Conservation (phyloP, 2,888 invertebrate species). For the Limnephilus auricula region DNA sequence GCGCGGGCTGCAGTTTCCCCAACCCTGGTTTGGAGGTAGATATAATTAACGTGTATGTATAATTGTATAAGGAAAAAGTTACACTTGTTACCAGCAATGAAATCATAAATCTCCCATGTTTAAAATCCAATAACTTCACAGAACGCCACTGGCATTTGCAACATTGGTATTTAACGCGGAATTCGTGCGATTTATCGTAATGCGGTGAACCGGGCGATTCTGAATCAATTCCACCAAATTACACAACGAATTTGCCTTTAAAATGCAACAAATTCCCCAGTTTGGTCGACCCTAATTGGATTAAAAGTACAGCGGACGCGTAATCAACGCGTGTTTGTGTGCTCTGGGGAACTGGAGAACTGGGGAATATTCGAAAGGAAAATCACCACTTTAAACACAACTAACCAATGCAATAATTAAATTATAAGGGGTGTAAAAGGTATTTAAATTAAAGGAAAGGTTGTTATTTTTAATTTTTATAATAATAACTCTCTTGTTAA, state of each 20-base stretch:
- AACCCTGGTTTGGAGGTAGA: too few relatives aligned
- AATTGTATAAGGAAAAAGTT: too few relatives aligned
- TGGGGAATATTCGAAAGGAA: neutral
- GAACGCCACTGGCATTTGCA: neutral
- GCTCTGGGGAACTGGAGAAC: neutral
- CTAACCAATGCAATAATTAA: neutral
- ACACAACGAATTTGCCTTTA: constrained; percentile 26
- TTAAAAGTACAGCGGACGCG: neutral
- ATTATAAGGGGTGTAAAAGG: neutral
- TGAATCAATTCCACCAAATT: constrained; percentile 40
- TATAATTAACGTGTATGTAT: too few relatives aligned
- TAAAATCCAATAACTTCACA: neutral
- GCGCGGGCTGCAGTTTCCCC: too few relatives aligned
- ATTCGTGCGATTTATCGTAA: neutral
- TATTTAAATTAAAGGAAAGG: neutral
- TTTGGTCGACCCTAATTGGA: constrained; percentile 8
- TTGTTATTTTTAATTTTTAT: neutral
- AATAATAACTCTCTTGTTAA: too few relatives aligned
- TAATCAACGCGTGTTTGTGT: neutral
- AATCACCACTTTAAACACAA: neutral
- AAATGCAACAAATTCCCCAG: constrained; percentile 37
- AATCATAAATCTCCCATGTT: too few relatives aligned
- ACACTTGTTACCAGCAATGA: too few relatives aligned
- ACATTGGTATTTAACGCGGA: neutral
- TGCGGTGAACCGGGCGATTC: neutral